Base-by-base conservation (phyloP, 2,888 invertebrate species). In the Scaptomyza tumidula region DNA sequence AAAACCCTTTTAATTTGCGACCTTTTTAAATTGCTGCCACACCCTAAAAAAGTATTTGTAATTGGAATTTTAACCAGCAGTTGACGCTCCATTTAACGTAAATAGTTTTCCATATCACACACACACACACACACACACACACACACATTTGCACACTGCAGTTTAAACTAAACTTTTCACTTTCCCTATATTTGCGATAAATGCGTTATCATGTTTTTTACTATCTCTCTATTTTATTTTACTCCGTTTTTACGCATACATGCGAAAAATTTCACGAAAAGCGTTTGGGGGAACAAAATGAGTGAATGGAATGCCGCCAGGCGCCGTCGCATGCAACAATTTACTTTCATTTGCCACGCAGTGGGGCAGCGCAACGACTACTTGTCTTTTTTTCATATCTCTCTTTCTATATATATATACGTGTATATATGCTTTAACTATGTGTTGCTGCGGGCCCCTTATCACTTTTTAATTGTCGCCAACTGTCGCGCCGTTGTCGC, bases 241-340 rank as follows among this genome's bases (percentile, higher is more conserved):
- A 53, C 49, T 60, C 39, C 16, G 39, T 43, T 48, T 52, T 56
- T 83, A 84, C 86, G 88, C 88, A 84, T 66, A 68, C 10, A 33
- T 71, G 78, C 71, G 74, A 68, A 75, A 80, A 80, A 76, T 72
- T 84, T 78, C 62, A 70, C 86, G 70, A 70, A 79, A 62, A 49
- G 35, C 71, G 59, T 24, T 24, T 24, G 50, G 39, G 9, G 14
- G 2, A 9, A 41, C n/a, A 39, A 59, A 66, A 56, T 65, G 71
- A 86, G 86, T 86, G 87, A 83, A 78, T 72, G 87, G 88, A 88
- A 88, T 85, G 83, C 71, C 73, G 80, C 66, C 69, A 63, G 76
- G 64, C 71, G 72, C 58, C 61, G 72, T 63, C 44, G 77, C 81
- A 78, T 84, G 88, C 80, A 65, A 74, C 87, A 81, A 86, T 88